phyloP scores from a whole-genome alignment of 2,888 invertebrate genomes.

The Tolmerus cingulatus region DNA sequence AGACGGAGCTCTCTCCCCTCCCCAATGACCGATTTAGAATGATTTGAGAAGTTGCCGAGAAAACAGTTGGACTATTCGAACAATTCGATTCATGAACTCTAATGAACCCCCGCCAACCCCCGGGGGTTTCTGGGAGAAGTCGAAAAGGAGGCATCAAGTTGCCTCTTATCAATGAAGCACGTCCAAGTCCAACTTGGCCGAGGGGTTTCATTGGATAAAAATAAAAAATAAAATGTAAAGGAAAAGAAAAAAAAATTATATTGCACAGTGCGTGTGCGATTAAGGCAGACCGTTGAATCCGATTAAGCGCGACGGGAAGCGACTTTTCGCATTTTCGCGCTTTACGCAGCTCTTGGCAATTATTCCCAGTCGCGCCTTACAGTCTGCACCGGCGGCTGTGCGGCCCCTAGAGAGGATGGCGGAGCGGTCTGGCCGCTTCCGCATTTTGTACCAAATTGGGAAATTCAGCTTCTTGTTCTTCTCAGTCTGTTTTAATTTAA shows the following conservation, averaged over 20 bases:
- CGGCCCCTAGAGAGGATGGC: background rate
- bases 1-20: background rate
- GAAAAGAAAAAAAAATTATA: background rate
- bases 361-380: slow-evolving; percentile 18
- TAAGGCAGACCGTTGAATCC: slow-evolving; percentile 31
- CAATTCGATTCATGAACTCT: slow-evolving; percentile 32
- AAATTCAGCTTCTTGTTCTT: background rate
- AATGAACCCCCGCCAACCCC: background rate
- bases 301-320: slow-evolving; percentile 33
- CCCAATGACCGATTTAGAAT: slow-evolving; percentile 30
- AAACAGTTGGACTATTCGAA: slow-evolving; percentile 23
- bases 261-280: slow-evolving; percentile 26
- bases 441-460: slow-evolving; percentile 30
- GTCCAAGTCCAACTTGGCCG: background rate
- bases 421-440: background rate
- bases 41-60: background rate
- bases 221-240: background rate
- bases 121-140: background rate
- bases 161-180: slow-evolving; percentile 11
- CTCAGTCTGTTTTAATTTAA: background rate
- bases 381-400: background rate
- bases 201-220: slow-evolving; percentile 24
- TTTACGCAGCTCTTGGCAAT: slow-evolving; percentile 39
- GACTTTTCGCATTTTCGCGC: slow-evolving; percentile 26
- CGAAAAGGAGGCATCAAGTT: slow-evolving; percentile 14